Base-by-base conservation (phyloP, 2,113 vertebrate genomes). In the Platichthys stellatus region DNA sequence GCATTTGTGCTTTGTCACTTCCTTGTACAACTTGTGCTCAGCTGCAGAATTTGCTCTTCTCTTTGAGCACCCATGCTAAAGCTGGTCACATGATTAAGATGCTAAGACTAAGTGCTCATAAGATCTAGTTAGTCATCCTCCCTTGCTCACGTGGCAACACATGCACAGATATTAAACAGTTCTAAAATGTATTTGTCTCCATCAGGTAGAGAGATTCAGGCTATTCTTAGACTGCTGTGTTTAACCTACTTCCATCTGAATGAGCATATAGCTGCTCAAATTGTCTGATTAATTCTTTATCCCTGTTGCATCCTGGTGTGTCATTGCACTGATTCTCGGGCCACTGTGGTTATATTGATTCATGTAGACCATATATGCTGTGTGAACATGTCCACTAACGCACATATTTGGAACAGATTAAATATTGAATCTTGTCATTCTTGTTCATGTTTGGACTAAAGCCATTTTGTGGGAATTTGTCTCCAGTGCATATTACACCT, bases 241-340 rank as follows among this genome's bases (percentile, higher is more conserved):
- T 87, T 76, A 85, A 68, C 80, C 82, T 75, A 76, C 82, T 82
- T 85, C 73, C 70, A 73, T 45, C 43, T 74, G 72, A 74, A 45
- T 68, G 72, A 79, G 72, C 63, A 58, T 43, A 54, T 54, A 66
- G 60, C 23, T 56, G 72, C 78, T 43, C 40, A 43, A 68, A 72
- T 68, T 66, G 74, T 43, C 74, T 70, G 60, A 21, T 83, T 26
- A 72, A 60, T 56, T 59, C 54, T 84, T 77, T 45, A 74, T 78
- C 70, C 66, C n/a, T 54, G 9, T 54, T 54, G 9, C n/a, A 54
- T 54, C n/a, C n/a, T 54, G 53, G 53, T 21, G n/a, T 20, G n/a
- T 54, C 53, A 21, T 20, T 53, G 51, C 51, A 53, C 51, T 53
- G 18, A 20, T 53, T 53, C 20, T 53, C 51, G 2, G 49, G 43